Evolutionary conservation across 2,113 vertebrate species (phyloP).

Genomic region (Brachypteracias leptosomus): DNA sequence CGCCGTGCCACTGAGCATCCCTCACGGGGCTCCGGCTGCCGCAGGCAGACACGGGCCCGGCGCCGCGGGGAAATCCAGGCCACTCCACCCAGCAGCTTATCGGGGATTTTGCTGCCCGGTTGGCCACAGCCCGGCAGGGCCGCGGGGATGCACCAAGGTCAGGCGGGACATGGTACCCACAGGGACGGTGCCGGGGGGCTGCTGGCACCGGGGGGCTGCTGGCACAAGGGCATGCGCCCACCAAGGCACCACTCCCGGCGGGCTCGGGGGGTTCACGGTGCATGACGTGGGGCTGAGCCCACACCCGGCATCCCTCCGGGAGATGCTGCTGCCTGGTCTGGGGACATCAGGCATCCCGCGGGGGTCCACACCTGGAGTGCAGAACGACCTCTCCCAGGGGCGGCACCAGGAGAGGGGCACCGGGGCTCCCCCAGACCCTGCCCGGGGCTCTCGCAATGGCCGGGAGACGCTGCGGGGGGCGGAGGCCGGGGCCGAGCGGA

Average conservation of each 20-base stretch:
- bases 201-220: background rate
- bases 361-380: background rate
- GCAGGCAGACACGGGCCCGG: background rate
- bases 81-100: background rate
- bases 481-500: background rate
- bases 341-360: no score
- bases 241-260: no score
- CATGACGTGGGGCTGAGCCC: background rate
- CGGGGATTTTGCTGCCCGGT: background rate
- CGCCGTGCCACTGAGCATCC: background rate
- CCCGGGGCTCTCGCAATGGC: background rate
- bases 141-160: background rate
- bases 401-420: background rate
- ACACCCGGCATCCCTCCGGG: background rate
- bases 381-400: no score
- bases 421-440: background rate
- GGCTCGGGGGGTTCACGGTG: rapidly evolving
- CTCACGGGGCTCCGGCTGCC: rapidly evolving
- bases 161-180: background rate
- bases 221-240: background rate
- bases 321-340: no score
- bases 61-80: background rate
- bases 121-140: background rate
- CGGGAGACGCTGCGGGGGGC: background rate
- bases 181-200: no score